Base-by-base conservation (phyloP, 35 echinoderm and acorn worm species). In the Patiria miniata region DNA sequence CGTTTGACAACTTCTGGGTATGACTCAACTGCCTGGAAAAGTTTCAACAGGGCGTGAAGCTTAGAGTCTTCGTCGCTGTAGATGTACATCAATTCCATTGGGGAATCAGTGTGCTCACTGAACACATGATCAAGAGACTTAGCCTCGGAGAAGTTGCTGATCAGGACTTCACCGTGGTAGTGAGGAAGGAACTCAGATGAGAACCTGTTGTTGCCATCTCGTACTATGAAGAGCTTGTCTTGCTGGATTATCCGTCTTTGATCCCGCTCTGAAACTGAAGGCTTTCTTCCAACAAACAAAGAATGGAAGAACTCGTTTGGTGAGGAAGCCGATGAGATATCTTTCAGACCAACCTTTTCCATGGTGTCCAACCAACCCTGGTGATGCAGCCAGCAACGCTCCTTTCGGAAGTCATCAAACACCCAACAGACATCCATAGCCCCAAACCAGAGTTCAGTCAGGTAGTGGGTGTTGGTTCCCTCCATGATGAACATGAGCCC, bases 401-500 rank as follows among this genome's bases (percentile, higher is more conserved):
- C 88, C 53, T 84, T 87, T 57, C 95, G 84, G 56, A 88, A 83
- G 52, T 97, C 95, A 39, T 94, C 88, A 54, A 83, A 91, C 8
- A 86, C 77, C 91, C 89, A 88, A 73, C 95, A 97, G 14, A 97
- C 87, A 83, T 88, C 79, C 32, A 97, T 37, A 34, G 95, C 87
- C 18, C 91, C 95, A 68, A 97, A 97, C 6, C 93, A 81, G 53
- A 97, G 79, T 57, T 97, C 95, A 40, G 91, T 82, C 15, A 97
- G 85, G 85, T 84, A 91, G 50, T 83, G 79, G 15, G 85, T 78
- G n/a, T 69, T 87, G 36, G 95, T 97, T 44, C 85, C 95, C 58
- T 97, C 95, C 50, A 86, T 89, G 23, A 97, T 81, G 28, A 97
- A 83, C 38, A 97, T 77, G 83, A 87, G 77, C 3, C 95, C 95